Percentiles rank a stretch among this genome's conserved stretches.
Evolutionary conservation across 2,888 invertebrate species (phyloP).

Genomic region (Dione vanillae): DNA sequence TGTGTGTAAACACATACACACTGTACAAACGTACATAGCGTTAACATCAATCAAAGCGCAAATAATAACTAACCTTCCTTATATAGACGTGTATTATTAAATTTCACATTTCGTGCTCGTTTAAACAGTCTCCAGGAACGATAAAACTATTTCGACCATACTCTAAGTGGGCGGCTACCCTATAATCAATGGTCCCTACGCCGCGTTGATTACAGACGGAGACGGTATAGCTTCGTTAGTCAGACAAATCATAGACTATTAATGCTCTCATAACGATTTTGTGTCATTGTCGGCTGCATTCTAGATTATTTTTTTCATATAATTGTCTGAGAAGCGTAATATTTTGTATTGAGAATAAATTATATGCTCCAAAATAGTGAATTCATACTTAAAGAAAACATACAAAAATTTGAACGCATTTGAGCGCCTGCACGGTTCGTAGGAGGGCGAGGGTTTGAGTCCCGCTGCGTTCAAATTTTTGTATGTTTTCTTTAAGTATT

Average conservation of each 20-base stretch:
- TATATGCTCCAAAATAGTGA: background rate
- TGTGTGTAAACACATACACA: background rate
- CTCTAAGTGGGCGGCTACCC: conserved; percentile 74
- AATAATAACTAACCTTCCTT: conserved; percentile 22
- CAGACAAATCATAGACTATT: conserved; percentile 78
- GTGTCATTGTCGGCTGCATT: conserved; percentile 68
- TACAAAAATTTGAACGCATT: too few relatives aligned
- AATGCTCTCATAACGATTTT: conserved; percentile 67
- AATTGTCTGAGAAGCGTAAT: conserved; percentile 69
- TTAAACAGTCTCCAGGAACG: conserved; percentile 33
- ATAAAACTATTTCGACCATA: conserved; percentile 42
- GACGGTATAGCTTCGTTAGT: conserved; percentile 76
- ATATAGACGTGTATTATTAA: conserved; percentile 6
- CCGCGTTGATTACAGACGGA: conserved; percentile 73
- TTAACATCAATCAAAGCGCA: conserved; percentile 21
- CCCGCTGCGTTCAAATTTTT: too few relatives aligned
- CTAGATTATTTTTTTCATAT: conserved; percentile 54
- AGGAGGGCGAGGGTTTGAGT: too few relatives aligned
- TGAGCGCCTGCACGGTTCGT: too few relatives aligned
- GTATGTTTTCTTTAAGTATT: too few relatives aligned
- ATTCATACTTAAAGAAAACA: background rate
- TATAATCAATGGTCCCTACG: conserved; percentile 71
- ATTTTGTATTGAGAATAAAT: conserved; percentile 6
- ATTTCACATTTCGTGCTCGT: conserved; percentile 34
- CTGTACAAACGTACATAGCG: background rate